Evolutionary conservation across 2,888 invertebrate genomes (phyloP), one percentile per base, ranked within the genome.

Genomic region (Folsomia candida): DNA sequence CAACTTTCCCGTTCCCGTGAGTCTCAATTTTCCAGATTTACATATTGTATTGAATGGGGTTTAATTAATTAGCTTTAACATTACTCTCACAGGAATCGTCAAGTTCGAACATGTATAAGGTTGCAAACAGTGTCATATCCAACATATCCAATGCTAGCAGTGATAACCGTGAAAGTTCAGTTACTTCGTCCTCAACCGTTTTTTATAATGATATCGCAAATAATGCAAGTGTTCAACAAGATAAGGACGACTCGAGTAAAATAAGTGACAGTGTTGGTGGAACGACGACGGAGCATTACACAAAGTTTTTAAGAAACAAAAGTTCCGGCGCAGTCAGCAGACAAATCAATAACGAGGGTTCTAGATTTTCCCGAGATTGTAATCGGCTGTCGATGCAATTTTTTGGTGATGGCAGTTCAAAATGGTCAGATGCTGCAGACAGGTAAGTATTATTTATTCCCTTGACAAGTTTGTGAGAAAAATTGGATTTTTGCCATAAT

Each of bases 381-480:
- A 90, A 90, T 81, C 86, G 94, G 24, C 85, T 93, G 57, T 94
- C 93, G 1, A 93, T 94, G 89, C 92, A 92, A 84, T 91, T 92
- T 83, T 87, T 91, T n/a, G 91, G 91, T 59, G 90, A 89, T 80
- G 87, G 87, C 57, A 88, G 88, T 82, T 86, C 82, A 67, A 82
- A 82, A 73, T 94, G 94, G 94, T 87, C 91, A 78, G 93, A 94
- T 82, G 93, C 93, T 22, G 91, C 91, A 0, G 92, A 92, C 77
- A 86, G 88, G 80, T 84, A 68, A 63, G 51, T 59, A 28, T 47
- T 47, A 47, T 47, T 11, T n/a, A n/a, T n/a, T n/a, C n/a, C n/a
- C n/a, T 9, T 47, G 9, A 47, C 18, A 47, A 20, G 18, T 47
- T 11, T 18, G 47, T 9, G 9, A 47, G 47, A 47, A 47, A 47